Evolutionary conservation across 2,113 vertebrate species (phyloP).

Genomic region (Phylloscopus trochiloides): DNA sequence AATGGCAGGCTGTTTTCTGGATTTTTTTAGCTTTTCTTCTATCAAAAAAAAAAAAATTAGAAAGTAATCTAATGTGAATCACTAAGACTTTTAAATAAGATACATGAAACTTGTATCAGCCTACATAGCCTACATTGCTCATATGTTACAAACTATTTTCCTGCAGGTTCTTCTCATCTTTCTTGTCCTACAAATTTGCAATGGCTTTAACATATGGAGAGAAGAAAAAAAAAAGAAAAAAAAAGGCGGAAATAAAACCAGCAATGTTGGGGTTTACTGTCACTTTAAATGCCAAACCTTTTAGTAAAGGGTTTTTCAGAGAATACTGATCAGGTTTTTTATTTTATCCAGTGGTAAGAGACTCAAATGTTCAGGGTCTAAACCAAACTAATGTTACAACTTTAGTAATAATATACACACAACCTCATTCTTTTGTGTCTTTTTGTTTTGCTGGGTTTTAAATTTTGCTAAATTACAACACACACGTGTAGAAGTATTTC

Average conservation of each 20-base stretch:
- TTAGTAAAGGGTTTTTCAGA: neutral
- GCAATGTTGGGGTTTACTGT: neutral
- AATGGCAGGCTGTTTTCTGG: neutral
- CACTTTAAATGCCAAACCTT: neutral
- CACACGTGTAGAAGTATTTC: neutral
- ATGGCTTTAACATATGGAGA: neutral
- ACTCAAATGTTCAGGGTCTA: neutral
- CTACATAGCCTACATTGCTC: neutral
- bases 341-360: neutral
- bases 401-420: neutral
- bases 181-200: neutral
- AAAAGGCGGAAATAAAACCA: neutral
- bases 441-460: neutral
- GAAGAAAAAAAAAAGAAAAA: accelerated
- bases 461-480: neutral
- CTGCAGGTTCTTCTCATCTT: neutral
- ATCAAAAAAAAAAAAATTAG: neutral
- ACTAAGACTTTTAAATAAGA: neutral
- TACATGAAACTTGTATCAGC: neutral
- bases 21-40: neutral
- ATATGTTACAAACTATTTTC: neutral
- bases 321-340: neutral
- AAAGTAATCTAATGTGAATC: neutral
- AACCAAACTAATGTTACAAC: neutral
- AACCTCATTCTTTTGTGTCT: neutral